A percentile compares a stretch with the other conserved stretches of the same genome.
Conservation (phyloP, 1,140 invertebrate species). For the Mylabris phalerata region DNA sequence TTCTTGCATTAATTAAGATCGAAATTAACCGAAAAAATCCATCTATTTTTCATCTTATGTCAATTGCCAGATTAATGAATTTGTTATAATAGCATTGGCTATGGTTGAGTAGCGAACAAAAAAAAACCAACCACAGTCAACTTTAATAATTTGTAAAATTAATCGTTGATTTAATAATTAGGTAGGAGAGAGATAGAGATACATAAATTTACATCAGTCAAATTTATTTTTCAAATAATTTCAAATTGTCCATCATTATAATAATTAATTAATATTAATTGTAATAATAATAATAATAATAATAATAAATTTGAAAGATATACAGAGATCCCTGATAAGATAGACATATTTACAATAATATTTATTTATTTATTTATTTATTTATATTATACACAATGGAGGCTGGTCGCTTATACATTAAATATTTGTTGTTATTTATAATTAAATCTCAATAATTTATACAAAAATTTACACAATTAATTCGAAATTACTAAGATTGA, state of each 20-base stretch:
- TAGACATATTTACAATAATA: constrained; percentile 30
- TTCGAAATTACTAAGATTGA: background rate
- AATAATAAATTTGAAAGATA: constrained; percentile 31
- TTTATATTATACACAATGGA: too few relatives aligned
- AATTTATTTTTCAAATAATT: constrained; percentile 32
- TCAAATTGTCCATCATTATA: constrained; percentile 12
- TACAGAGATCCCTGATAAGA: constrained; percentile 36
- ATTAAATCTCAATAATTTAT: constrained; percentile 18
- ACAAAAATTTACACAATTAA: constrained; percentile 17
- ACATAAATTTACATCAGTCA: constrained; percentile 27
- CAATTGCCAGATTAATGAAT: too few relatives aligned
- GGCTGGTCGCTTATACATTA: too few relatives aligned
- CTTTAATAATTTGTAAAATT: too few relatives aligned
- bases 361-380: constrained; percentile 21
- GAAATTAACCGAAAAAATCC: too few relatives aligned
- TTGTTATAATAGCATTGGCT: too few relatives aligned
- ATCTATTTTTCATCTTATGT: too few relatives aligned
- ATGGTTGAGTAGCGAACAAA: too few relatives aligned
- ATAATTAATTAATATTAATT: background rate
- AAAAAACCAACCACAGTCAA: too few relatives aligned
- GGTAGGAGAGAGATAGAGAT: background rate
- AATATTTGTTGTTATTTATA: background rate
- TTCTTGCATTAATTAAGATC: too few relatives aligned
- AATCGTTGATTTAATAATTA: too few relatives aligned
- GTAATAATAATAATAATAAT: background rate